Percentiles rank a stretch among this genome's conserved stretches.
Conservation (phyloP, 2,888 invertebrate genomes). For the Drosophila quinaria region DNA sequence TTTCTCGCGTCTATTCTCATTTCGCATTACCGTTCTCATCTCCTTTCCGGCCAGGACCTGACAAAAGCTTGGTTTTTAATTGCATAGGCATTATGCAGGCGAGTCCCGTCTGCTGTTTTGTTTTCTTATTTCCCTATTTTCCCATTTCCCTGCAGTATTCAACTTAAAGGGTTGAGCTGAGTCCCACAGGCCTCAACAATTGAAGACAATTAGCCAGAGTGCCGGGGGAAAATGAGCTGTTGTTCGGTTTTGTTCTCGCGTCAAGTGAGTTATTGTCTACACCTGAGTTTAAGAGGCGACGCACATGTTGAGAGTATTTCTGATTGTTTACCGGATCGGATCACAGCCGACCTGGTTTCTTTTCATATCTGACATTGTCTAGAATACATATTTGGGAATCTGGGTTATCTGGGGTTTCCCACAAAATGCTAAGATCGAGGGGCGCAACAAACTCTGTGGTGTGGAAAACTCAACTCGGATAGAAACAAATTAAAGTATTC, state of each 20-base stretch:
- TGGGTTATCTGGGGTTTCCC: slow-evolving; percentile 32
- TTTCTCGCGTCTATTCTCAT: slow-evolving; percentile 13
- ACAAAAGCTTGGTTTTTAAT: slow-evolving; percentile 67
- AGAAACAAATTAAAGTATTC: too few species aligned
- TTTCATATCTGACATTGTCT: slow-evolving; percentile 28
- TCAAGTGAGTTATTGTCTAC: slow-evolving; percentile 29
- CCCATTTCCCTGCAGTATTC: slow-evolving; percentile 28
- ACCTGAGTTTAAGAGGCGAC: neutral
- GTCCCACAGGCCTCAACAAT: slow-evolving; percentile 48
- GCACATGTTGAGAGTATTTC: slow-evolving; percentile 12
- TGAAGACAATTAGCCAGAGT: slow-evolving; percentile 74
- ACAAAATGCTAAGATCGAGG: slow-evolving; percentile 7
- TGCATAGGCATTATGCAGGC: slow-evolving; percentile 73
- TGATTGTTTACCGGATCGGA: slow-evolving; percentile 34
- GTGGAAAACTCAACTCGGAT: too few species aligned
- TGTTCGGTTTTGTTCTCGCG: slow-evolving; percentile 20
- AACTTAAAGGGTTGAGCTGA: slow-evolving; percentile 31
- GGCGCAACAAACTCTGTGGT: neutral
- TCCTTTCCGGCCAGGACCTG: slow-evolving; percentile 6
- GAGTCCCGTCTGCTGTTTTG: slow-evolving; percentile 46
- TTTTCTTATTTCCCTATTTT: slow-evolving; percentile 26
- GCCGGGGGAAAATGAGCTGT: slow-evolving; percentile 51
- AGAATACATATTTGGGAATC: slow-evolving; percentile 27
- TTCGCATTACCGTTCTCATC: slow-evolving; percentile 15
- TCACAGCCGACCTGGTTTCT: slow-evolving; percentile 39